phyloP scores from a whole-genome alignment of 2,888 invertebrate genomes.

The Aethes cnicana region DNA sequence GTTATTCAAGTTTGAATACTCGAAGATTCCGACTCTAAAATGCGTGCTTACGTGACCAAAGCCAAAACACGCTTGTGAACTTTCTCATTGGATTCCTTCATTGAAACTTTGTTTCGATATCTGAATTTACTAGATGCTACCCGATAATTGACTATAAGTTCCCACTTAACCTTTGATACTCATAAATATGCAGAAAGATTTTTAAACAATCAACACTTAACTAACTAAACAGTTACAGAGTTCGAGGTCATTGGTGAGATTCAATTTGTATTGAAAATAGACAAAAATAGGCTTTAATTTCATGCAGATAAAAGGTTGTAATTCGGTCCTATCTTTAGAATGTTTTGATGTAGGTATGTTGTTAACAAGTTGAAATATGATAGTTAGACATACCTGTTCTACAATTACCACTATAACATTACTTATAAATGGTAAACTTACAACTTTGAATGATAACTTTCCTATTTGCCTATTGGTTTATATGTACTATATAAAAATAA shows the following conservation, averaged over 20 bases:
- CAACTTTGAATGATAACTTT: too few species aligned
- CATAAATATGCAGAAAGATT: constrained; percentile 31
- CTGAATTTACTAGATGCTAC: neutral
- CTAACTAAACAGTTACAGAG: constrained; percentile 4
- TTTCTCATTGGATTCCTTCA: neutral
- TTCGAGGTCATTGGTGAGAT: constrained; percentile 8
- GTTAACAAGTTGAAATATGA: constrained; percentile 5
- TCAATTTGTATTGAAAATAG: neutral
- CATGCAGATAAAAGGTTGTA: constrained; percentile 8
- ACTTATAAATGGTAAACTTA: too few species aligned
- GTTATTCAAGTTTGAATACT: constrained; percentile 10
- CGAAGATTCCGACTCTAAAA: too few species aligned
- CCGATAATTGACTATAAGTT: constrained; percentile 4
- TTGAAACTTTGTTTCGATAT: constrained; percentile 16
- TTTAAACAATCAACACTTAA: neutral
- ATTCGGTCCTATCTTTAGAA: too few species aligned
- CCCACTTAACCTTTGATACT: constrained; percentile 43
- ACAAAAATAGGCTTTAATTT: neutral
- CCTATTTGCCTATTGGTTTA: too few species aligned
- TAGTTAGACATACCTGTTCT: constrained; percentile 3
- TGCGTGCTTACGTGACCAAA: neutral
- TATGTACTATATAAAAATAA: too few species aligned
- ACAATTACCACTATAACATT: neutral
- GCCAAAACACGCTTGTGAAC: too few species aligned
- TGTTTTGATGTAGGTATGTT: neutral